Percentiles rank a stretch among this genome's conserved stretches.
phyloP scores from a whole-genome alignment of 1,140 invertebrate genomes.

The Solen grandis region DNA sequence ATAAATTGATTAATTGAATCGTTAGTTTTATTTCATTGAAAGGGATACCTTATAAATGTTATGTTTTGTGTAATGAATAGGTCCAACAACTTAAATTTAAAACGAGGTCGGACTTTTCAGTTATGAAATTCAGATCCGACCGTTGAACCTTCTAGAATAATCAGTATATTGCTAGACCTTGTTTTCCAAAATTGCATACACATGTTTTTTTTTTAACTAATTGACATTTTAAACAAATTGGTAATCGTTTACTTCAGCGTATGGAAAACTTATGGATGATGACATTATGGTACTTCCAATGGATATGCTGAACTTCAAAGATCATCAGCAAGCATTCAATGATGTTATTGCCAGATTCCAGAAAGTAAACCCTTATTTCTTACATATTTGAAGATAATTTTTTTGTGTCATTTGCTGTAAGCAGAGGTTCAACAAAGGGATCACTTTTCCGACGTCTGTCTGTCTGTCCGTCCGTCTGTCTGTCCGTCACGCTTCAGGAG shows the following conservation, averaged over 20 bases:
- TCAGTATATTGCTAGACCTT: not conserved
- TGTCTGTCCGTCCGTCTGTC: no score
- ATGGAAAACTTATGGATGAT: slow-evolving; percentile 42
- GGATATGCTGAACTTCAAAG: slow-evolving; percentile 85
- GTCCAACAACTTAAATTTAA: not conserved
- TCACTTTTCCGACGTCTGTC: no score
- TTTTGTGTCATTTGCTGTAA: no score
- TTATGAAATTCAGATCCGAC: not conserved
- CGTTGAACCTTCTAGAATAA: not conserved
- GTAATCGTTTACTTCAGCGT: slow-evolving; percentile 20
- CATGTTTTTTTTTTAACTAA: not conserved
- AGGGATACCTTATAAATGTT: no score
- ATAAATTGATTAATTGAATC: no score
- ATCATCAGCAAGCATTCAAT: slow-evolving; percentile 85
- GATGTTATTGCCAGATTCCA: slow-evolving; percentile 88
- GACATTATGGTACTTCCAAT: slow-evolving; percentile 84
- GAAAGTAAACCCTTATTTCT: slow-evolving; percentile 84
- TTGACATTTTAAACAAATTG: not conserved
- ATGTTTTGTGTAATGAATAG: no score
- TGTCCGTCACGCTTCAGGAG: no score
- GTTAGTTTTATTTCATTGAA: no score
- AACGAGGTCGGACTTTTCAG: no score
- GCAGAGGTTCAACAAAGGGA: no score
- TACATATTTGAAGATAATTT: no score
- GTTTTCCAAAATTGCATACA: not conserved